Evolutionary conservation across 2,113 vertebrate species (phyloP), one percentile per base, ranked within the genome.

Genomic region (Pituophis catenifer): DNA sequence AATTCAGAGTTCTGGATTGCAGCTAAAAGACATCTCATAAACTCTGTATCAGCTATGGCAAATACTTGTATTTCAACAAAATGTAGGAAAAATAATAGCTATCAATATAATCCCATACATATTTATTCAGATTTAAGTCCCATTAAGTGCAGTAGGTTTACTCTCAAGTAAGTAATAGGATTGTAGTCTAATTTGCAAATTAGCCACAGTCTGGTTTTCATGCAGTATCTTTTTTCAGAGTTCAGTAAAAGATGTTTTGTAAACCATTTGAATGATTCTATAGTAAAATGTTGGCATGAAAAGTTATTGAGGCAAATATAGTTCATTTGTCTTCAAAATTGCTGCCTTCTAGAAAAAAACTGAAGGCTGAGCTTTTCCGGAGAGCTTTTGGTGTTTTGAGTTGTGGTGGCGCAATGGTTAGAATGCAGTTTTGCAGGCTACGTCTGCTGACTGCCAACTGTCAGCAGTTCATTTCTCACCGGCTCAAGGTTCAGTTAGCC

Each of bases 251-350:
- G 8, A 44, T 53, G 29, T 29, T 85, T 52, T 24, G 75, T 65
- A 57, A 90, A 44, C 48, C 11, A n/a, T 65, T 92, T 92, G 85
- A 7, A 15, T 92, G 24, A 21, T 93, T 96, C 89, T 5, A 19
- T 91, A 94, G 94, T 95, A 88, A 59, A 70, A 94, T 95, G 90
- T 91, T 95, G 89, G n/a, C 94, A 94, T 94, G 0, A 70, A 94
- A 92, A 33, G 90, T 86, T 0, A 81, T 50, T 94, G 92, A 85
- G 94, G 85, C 91, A 94, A 86, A 94, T 94, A 90, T 55, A 93
- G 21, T 81, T 81, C 33, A 81, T 44, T 81, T 81, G 33, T 9
- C 17, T 81, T 33, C 33, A 38, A 21, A 19, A 81, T 81, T 38
- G 17, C 33, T 81, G 33, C 15, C 33, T 81, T 81, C 33, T 21